Evolutionary conservation across 2,797 vertebrate genomes (phyloP).

Genomic region (Lithobates sylvaticus): DNA sequence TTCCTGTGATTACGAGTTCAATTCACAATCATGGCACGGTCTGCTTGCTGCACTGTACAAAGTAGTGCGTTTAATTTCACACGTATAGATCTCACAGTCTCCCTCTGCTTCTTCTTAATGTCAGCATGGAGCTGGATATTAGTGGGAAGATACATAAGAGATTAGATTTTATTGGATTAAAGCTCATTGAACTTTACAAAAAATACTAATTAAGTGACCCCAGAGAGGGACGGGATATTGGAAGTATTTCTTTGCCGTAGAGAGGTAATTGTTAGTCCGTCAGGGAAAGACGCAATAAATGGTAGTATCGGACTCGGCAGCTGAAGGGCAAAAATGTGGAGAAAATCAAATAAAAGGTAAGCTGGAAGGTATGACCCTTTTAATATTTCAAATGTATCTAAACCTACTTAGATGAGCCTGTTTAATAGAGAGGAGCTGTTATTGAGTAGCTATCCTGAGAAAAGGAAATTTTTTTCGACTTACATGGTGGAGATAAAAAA

Average conservation of each 20-base stretch:
- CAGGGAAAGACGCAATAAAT: constrained; percentile 80
- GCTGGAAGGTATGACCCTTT: not conserved
- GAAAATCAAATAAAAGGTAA: constrained; percentile 70
- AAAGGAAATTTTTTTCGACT: too few species aligned
- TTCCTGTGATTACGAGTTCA: constrained; percentile 19
- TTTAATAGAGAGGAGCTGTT: too few species aligned
- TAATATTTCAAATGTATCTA: constrained; percentile 32
- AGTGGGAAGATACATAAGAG: constrained; percentile 82
- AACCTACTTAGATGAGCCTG: constrained; percentile 24
- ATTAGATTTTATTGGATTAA: constrained; percentile 84
- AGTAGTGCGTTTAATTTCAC: constrained; percentile 1
- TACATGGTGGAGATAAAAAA: too few species aligned
- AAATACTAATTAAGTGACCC: constrained; percentile 85
- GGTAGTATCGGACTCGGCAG: constrained; percentile 75
- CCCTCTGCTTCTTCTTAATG: constrained; percentile 61
- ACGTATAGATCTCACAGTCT: constrained; percentile 59
- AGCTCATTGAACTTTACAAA: constrained; percentile 82
- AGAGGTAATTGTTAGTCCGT: constrained; percentile 80
- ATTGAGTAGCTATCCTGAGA: too few species aligned
- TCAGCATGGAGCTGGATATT: constrained; percentile 73
- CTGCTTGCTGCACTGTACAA: not conserved
- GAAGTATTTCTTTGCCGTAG: constrained; percentile 76
- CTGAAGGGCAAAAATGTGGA: constrained; percentile 68
- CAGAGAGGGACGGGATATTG: constrained; percentile 78
- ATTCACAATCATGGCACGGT: not conserved